Evolutionary conservation across 2,113 vertebrate species (phyloP).

Genomic region (Syrmaticus mikado): DNA sequence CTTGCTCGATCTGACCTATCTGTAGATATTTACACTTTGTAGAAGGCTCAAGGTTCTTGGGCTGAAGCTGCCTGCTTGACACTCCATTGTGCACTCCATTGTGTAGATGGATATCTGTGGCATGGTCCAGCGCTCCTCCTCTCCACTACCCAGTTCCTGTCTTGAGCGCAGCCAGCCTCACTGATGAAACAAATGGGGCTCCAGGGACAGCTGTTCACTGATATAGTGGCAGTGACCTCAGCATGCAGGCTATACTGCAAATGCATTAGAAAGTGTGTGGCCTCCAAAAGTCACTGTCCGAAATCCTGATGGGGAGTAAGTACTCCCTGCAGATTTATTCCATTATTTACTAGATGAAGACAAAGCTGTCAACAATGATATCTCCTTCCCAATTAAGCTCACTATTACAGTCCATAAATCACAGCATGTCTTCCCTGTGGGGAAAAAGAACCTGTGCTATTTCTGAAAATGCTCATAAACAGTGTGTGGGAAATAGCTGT

Average conservation of each 20-base stretch:
- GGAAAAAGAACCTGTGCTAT: background rate
- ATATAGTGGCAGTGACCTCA: background rate
- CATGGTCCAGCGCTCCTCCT: background rate
- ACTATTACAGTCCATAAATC: slow-evolving; percentile 55
- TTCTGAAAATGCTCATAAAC: slow-evolving; percentile 46
- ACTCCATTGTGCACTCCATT: background rate
- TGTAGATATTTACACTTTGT: background rate
- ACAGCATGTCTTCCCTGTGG: slow-evolving; percentile 11
- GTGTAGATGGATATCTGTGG: background rate
- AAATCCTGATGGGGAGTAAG: slow-evolving; percentile 3
- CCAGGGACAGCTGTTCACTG: background rate
- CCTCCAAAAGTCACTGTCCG: slow-evolving; percentile 14
- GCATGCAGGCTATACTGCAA: background rate
- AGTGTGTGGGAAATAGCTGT: background rate
- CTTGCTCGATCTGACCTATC: background rate
- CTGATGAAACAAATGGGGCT: background rate
- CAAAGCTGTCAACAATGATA: slow-evolving; percentile 54
- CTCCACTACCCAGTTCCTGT: background rate
- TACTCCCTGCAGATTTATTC: slow-evolving; percentile 34
- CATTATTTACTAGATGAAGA: slow-evolving; percentile 57
- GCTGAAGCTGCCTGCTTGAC: background rate
- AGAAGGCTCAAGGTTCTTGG: background rate
- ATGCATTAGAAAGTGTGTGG: background rate
- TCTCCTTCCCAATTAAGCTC: slow-evolving; percentile 58
- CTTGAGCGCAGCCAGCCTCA: background rate